A percentile compares a stretch with the other conserved stretches of the same genome.
phyloP scores from a whole-genome alignment of 2,113 vertebrate species.

The Trogon surrucura region DNA sequence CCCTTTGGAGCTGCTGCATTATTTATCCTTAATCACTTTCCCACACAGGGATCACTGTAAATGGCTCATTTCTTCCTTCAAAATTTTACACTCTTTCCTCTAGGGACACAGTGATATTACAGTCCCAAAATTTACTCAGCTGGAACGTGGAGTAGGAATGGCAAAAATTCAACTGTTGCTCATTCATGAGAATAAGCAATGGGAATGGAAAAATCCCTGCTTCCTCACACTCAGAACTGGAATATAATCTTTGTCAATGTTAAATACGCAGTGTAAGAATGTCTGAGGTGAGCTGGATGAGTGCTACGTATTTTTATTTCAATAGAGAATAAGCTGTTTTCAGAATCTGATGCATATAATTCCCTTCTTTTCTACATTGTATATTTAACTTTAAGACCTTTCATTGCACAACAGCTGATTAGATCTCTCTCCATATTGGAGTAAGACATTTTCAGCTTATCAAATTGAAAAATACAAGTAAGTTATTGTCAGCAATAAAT shows the following conservation, averaged over 20 bases:
- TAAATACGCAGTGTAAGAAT: not conserved
- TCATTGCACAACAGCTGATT: not conserved
- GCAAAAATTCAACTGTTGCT: not conserved
- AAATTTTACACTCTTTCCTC: slow-evolving; percentile 32
- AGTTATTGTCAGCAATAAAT: not conserved
- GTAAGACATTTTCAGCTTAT: not conserved
- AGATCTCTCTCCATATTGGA: not conserved
- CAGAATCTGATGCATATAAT: not conserved
- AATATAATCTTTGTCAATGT: not conserved
- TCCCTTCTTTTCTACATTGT: not conserved
- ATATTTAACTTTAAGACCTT: not conserved
- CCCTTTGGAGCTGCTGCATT: slow-evolving; percentile 22
- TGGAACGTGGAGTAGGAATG: not conserved
- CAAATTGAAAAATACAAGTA: not conserved
- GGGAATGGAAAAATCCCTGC: not conserved
- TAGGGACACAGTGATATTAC: not conserved
- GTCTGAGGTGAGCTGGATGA: not conserved
- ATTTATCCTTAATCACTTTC: slow-evolving; percentile 41
- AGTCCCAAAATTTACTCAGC: slow-evolving; percentile 11
- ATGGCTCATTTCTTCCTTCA: not conserved
- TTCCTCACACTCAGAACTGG: not conserved
- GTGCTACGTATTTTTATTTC: not conserved
- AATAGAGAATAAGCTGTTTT: not conserved
- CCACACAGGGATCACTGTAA: slow-evolving; percentile 1
- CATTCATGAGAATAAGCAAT: not conserved